Conservation (phyloP, 2,888 invertebrate species). For the Pelosia muscerda region DNA sequence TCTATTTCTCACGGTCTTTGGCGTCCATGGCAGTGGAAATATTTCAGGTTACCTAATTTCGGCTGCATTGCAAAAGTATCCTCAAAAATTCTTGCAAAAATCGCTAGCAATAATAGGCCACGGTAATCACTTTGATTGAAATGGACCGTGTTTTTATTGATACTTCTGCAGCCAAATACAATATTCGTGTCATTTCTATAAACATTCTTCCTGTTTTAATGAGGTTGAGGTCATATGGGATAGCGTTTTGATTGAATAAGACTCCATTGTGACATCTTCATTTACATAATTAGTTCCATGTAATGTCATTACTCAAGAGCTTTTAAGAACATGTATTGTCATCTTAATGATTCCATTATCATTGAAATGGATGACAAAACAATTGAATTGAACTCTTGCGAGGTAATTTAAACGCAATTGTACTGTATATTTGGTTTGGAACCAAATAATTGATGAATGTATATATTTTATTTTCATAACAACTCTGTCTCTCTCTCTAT, state of each 20-base stretch:
- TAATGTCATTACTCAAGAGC: constrained; percentile 38
- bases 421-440: background rate
- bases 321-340: constrained; percentile 20
- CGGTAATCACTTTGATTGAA: background rate
- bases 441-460: background rate
- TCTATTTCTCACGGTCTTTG: too few relatives aligned
- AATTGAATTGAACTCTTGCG: constrained; percentile 33
- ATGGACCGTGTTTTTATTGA: background rate
- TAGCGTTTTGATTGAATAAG: constrained; percentile 31
- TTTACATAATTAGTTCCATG: constrained; percentile 28
- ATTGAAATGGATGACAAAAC: constrained; percentile 21
- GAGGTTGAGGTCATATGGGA: background rate
- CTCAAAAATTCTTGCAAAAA: too few relatives aligned
- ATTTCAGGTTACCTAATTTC: too few relatives aligned
- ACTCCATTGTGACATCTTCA: constrained; percentile 34
- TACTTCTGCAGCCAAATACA: background rate
- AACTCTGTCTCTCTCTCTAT: too few relatives aligned
- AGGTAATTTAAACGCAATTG: constrained; percentile 7
- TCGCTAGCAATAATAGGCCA: background rate
- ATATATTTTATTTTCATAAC: background rate
- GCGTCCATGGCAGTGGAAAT: too few relatives aligned
- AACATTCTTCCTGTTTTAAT: background rate
- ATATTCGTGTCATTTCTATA: background rate
- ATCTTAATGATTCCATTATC: constrained; percentile 6
- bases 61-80: too few relatives aligned